phyloP scores from a whole-genome alignment of 2,797 vertebrate species.

The Furcifer pardalis region DNA sequence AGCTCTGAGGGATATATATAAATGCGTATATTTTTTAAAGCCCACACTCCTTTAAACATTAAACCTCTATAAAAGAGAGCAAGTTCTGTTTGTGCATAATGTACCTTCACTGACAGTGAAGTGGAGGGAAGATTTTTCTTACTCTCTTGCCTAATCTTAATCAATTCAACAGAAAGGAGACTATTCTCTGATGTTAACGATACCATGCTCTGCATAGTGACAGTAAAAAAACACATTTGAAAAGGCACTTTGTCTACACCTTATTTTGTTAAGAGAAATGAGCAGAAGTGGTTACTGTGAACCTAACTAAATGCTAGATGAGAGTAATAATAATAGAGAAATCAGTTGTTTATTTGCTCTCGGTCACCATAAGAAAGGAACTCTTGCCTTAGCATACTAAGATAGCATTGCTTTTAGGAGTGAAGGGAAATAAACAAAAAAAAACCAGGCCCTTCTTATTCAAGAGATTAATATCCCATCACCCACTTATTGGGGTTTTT shows the following conservation, averaged over 20 bases:
- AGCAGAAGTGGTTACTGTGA: constrained; percentile 50
- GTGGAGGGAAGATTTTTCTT: constrained; percentile 56
- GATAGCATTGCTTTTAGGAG: no score
- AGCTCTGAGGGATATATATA: constrained; percentile 62
- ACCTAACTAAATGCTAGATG: constrained; percentile 52
- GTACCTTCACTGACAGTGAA: constrained; percentile 46
- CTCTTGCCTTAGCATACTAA: background rate
- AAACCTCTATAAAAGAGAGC: constrained; percentile 47
- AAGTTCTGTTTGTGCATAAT: constrained; percentile 47
- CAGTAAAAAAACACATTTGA: background rate
- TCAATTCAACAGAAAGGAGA: constrained; percentile 27
- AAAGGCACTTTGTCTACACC: background rate
- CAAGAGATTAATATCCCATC: background rate
- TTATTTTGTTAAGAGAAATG: constrained; percentile 49
- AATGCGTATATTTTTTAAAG: constrained; percentile 44
- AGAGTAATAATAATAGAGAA: constrained; percentile 40
- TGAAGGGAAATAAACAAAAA: background rate
- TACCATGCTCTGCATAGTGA: background rate
- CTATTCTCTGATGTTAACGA: background rate
- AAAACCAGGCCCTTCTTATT: background rate
- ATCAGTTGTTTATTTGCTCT: constrained; percentile 55
- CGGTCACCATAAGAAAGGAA: constrained; percentile 31
- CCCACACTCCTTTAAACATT: background rate
- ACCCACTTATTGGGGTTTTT: constrained; percentile 3
- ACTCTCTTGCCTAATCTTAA: constrained; percentile 28